Percentiles rank a stretch among this genome's conserved stretches.
Evolutionary conservation across 2,797 vertebrate species (phyloP).

Genomic region (Silurus aristotelis): DNA sequence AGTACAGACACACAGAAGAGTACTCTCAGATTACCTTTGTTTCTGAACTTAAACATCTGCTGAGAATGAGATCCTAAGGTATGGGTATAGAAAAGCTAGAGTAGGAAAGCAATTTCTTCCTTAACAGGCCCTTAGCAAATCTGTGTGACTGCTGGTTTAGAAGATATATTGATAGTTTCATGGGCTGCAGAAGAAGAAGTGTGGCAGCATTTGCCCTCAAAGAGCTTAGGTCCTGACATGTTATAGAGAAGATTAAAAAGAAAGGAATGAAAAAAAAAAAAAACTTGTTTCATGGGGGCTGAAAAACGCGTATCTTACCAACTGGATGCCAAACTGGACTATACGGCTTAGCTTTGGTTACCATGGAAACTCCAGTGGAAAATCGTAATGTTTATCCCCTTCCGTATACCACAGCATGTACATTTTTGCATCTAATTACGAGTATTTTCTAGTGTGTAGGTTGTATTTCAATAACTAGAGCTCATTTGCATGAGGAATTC

Average conservation of each 20-base stretch:
- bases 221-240: constrained; percentile 10
- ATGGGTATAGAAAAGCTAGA: neutral
- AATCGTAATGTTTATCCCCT: constrained; percentile 28
- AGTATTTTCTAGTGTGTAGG: neutral
- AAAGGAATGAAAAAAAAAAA: neutral
- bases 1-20: neutral
- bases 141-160: constrained; percentile 12
- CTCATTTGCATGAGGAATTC: neutral
- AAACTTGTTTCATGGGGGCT: constrained; percentile 5
- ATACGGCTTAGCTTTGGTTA: constrained; percentile 41
- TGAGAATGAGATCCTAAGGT: neutral
- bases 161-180: constrained; percentile 27
- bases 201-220: neutral
- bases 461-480: neutral
- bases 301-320: constrained; percentile 31
- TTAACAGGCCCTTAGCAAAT: neutral
- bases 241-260: constrained; percentile 8
- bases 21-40: neutral
- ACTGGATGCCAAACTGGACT: constrained; percentile 39
- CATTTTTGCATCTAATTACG: constrained; percentile 24
- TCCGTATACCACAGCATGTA: neutral
- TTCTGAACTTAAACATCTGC: neutral
- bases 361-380: constrained; percentile 47
- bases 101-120: neutral
- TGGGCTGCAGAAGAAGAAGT: constrained; percentile 7